Evolutionary conservation across 2,888 invertebrate genomes (phyloP).

Genomic region (Plagodis pulveraria): DNA sequence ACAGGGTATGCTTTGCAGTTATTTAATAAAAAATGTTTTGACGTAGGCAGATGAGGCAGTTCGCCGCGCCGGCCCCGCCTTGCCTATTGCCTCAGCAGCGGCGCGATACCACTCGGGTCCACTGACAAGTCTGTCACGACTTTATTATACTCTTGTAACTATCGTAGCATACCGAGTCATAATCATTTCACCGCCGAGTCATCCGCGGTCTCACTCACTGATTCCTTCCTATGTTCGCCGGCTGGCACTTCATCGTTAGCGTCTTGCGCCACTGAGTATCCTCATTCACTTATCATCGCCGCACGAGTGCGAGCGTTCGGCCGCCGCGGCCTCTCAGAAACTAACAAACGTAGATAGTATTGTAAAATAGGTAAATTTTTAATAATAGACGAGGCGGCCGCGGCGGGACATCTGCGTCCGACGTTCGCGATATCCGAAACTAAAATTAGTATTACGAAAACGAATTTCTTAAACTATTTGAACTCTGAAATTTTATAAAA

Average conservation of each 20-base stretch:
- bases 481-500: conserved; percentile 74
- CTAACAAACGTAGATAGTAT: conserved; percentile 36
- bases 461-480: conserved; percentile 76
- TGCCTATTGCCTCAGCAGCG: conserved; percentile 33
- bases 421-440: conserved; percentile 46
- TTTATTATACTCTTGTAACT: conserved; percentile 79
- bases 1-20: conserved; percentile 98
- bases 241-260: conserved; percentile 49
- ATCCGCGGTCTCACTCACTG: conserved; percentile 58
- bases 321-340: conserved; percentile 32
- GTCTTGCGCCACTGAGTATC: conserved; percentile 63
- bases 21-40: conserved; percentile 89
- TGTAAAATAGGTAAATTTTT: conserved; percentile 38
- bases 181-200: conserved; percentile 53
- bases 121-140: conserved; percentile 74
- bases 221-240: conserved; percentile 41
- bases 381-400: conserved; percentile 26
- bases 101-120: conserved; percentile 75
- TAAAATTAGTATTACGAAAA: conserved; percentile 70
- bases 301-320: conserved; percentile 43
- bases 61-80: conserved; percentile 54
- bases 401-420: conserved; percentile 34
- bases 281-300: conserved; percentile 64
- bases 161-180: conserved; percentile 70
- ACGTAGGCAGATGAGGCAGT: conserved; percentile 73